phyloP scores from a whole-genome alignment of 2,888 invertebrate genomes.

The Plusia festucae region DNA sequence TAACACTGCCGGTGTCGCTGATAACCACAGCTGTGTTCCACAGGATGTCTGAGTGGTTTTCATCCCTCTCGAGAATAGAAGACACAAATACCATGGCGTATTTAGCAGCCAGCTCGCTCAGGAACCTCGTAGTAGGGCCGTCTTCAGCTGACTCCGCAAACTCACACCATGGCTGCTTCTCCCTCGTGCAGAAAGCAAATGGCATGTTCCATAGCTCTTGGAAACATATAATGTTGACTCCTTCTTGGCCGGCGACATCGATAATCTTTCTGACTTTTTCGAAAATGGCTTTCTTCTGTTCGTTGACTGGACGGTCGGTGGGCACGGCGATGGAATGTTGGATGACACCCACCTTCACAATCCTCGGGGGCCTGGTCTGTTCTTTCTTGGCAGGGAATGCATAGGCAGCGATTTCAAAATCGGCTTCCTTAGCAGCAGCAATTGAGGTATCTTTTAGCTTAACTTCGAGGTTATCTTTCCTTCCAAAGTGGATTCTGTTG shows the following conservation, averaged over 20 bases:
- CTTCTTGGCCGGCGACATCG: slow-evolving; percentile 93
- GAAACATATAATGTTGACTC: slow-evolving; percentile 97
- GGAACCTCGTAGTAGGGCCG: slow-evolving; percentile 96
- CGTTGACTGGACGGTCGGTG: slow-evolving; percentile 93
- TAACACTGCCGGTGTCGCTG: slow-evolving; percentile 94
- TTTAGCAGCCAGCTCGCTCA: slow-evolving; percentile 93
- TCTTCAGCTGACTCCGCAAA: slow-evolving; percentile 97
- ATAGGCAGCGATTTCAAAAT: slow-evolving; percentile 87
- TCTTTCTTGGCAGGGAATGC: slow-evolving; percentile 84
- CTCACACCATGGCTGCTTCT: slow-evolving; percentile 99
- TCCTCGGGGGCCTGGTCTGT: slow-evolving; percentile 90
- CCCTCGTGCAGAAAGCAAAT: slow-evolving; percentile 99
- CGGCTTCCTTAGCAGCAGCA: slow-evolving; percentile 88
- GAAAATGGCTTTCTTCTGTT: slow-evolving; percentile 95
- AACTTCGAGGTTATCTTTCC: slow-evolving; percentile 78
- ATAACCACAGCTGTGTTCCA: slow-evolving; percentile 99
- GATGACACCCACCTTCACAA: slow-evolving; percentile 95
- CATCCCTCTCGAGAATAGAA: slow-evolving; percentile 98
- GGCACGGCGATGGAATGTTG: slow-evolving; percentile 96
- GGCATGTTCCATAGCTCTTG: slow-evolving; percentile 99
- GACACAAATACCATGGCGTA: slow-evolving; percentile 98
- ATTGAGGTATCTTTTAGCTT: slow-evolving; percentile 84
- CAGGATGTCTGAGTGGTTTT: slow-evolving; percentile 94
- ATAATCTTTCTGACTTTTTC: slow-evolving; percentile 94
- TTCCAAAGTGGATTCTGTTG: slow-evolving; percentile 84